These are phyloP conservation scores for Chrysopilus asiliformis DNA, from an alignment of 2,888 invertebrate species.

Conservation along the genomic window DNA sequence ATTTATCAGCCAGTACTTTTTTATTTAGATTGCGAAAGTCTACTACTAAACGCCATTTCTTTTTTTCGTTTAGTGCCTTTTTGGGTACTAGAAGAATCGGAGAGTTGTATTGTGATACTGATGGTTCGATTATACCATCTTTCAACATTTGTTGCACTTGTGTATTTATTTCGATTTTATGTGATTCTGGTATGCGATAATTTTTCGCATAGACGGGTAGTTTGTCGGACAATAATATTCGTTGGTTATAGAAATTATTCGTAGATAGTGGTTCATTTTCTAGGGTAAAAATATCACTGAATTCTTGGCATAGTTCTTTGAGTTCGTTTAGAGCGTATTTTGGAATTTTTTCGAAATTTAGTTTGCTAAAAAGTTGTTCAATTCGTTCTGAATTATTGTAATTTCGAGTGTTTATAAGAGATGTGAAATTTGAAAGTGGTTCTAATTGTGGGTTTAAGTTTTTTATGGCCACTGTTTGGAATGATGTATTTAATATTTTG, in stretches of 20 bases:
- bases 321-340: no score
- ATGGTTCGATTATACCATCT: conserved; percentile 9
- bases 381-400: no score
- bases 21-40: conserved; percentile 9
- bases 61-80: conserved; percentile 5
- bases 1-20: conserved; percentile 5
- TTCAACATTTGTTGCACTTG: conserved; percentile 2
- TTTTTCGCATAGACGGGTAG: conserved; percentile 2
- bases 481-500: conserved; percentile 4
- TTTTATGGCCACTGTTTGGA: not conserved
- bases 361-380: no score
- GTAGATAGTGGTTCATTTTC: no score
- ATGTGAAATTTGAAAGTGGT: no score
- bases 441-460: not conserved
- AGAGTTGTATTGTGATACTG: conserved; percentile 6
- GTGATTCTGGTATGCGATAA: not conserved
- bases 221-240: not conserved
- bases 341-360: no score
- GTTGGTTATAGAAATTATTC: no score
- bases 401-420: not conserved
- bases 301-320: no score
- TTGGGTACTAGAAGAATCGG: conserved; percentile 10
- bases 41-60: conserved; percentile 8
- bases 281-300: no score
- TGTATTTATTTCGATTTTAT: not conserved